Evolutionary conservation across 1,140 invertebrate species (phyloP).

Genomic region (Sitodiplosis mosellana): DNA sequence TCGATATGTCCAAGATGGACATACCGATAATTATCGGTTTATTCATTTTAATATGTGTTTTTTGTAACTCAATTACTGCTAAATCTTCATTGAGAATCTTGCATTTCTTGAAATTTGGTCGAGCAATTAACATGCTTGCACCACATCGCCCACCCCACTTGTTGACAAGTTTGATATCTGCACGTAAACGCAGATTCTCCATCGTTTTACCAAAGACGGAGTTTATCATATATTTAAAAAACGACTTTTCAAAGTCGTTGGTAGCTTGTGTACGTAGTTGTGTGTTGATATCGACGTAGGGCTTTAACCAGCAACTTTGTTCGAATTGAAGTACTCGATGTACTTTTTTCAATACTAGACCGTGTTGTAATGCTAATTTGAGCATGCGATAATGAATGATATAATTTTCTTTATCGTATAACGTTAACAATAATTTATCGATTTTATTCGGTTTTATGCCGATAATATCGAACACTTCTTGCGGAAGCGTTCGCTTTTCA

Average conservation of each 20-base stretch:
- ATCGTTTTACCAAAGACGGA: constrained; percentile 29
- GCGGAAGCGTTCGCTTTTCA: constrained; percentile 13
- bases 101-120: constrained; percentile 22
- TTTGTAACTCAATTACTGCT: constrained; percentile 19
- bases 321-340: constrained; percentile 30
- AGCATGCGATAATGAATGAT: constrained; percentile 30
- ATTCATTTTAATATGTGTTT: constrained; percentile 17
- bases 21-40: constrained; percentile 27
- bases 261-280: constrained; percentile 17
- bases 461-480: neutral
- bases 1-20: constrained; percentile 22
- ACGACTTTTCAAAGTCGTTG: constrained; percentile 30
- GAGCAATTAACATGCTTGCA: constrained; percentile 17
- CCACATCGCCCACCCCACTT: constrained; percentile 17
- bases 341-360: constrained; percentile 28
- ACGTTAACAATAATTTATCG: constrained; percentile 20
- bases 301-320: constrained; percentile 28
- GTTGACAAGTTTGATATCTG: constrained; percentile 22
- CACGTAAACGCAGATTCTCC: constrained; percentile 28
- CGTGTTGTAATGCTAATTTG: constrained; percentile 26
- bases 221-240: constrained; percentile 31
- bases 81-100: constrained; percentile 21
- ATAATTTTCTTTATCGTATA: constrained; percentile 25
- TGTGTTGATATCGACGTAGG: constrained; percentile 29
- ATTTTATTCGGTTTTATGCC: constrained; percentile 7